Evolutionary conservation across 2,113 vertebrate genomes (phyloP), one percentile per base, ranked within the genome.

Genomic region (Brevimyrus niger): DNA sequence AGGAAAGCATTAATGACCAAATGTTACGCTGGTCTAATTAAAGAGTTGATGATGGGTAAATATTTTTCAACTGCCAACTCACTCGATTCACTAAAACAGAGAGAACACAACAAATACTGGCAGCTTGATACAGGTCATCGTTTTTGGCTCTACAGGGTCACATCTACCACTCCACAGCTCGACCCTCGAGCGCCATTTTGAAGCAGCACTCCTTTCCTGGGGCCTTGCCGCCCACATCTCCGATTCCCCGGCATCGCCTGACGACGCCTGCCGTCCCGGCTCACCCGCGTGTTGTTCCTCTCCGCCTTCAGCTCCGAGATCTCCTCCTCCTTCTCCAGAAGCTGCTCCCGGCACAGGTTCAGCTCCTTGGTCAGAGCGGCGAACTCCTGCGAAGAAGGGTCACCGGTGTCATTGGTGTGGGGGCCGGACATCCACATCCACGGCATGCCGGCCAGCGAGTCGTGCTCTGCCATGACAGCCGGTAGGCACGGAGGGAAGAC

Each of bases 271-370:
- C 17, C 86, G 1, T 8, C 86, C 23, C n/a, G 58, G 92, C 95
- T 90, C 80, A 99, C 98, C 96, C 98, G 96, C 35, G 98, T 99
- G 94, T 99, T 99, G 93, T 99, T 99, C 93, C 98, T 97, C 91
- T 99, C 98, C 0, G 98, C 98, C 93, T 98, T 99, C 95, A 99
- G 95, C 93, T 99, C 98, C 0, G 98, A 98, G 93, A 99, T 98
- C 94, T 99, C 98, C 93, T 99, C 98, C 92, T 99, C 98, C 92
- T 98, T 96, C 94, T 99, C 98, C 92, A 99, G 95, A 93, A 99
- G 98, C 95, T 99, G 98, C 94, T 99, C 98, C 91, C 97, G 96
- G 93, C 98, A 99, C 55, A 96, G 94, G 90, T 97, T 99, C 91
- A 99, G 96, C 96, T 99, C 98, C 95, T 98, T 97, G 0, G 98